Evolutionary conservation across 2,113 vertebrate species (phyloP).

Genomic region (Laterallus jamaicensis): DNA sequence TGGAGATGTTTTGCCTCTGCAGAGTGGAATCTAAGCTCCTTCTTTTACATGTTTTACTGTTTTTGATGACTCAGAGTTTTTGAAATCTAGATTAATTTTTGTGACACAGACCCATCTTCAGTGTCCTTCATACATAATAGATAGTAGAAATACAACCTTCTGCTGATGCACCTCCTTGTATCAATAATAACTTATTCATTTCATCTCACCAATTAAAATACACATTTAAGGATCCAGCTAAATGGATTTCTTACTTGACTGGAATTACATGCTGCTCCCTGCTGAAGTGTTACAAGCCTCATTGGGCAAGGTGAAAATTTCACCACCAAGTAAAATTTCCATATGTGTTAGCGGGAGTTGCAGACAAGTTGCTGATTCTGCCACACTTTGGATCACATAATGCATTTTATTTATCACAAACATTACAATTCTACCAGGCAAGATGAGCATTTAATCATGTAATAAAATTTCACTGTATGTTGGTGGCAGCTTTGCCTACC

Average conservation of each 20-base stretch:
- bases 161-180: background rate
- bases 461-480: background rate
- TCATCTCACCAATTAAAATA: background rate
- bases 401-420: background rate
- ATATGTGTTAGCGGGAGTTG: background rate
- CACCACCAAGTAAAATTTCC: background rate
- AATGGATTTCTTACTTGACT: background rate
- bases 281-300: background rate
- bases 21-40: background rate
- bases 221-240: background rate
- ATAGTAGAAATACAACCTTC: background rate
- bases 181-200: background rate
- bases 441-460: background rate
- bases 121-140: constrained; percentile 10
- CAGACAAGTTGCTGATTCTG: background rate
- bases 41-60: background rate
- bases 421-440: background rate
- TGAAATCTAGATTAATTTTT: background rate
- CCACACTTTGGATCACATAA: background rate
- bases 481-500: background rate
- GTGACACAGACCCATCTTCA: background rate
- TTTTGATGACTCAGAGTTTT: background rate
- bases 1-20: background rate
- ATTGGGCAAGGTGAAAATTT: background rate
- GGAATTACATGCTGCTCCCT: background rate